These are phyloP conservation scores for Neosilurus hyrtlii DNA, from an alignment of 2,797 vertebrate species.

Conservation along the genomic window DNA sequence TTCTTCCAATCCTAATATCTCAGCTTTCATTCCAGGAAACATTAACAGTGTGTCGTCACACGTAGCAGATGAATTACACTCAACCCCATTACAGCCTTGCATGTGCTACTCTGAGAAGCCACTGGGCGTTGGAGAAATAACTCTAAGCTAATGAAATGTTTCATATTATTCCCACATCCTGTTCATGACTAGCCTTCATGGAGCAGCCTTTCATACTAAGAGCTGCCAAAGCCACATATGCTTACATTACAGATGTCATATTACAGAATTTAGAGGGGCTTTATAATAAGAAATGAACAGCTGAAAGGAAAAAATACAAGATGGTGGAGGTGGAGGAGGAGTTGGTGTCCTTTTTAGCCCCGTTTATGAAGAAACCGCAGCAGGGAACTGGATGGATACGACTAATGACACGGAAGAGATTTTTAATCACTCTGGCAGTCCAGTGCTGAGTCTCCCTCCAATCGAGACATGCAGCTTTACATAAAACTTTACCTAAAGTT, in stretches of 20 bases:
- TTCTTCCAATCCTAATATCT: background rate
- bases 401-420: constrained; percentile 24
- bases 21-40: background rate
- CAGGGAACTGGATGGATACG: background rate
- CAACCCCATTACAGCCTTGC: background rate
- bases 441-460: background rate
- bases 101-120: constrained; percentile 21
- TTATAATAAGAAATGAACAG: constrained; percentile 12
- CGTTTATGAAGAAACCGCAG: background rate
- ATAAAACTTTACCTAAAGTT: constrained; percentile 11
- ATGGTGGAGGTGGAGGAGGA: background rate
- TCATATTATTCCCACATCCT: constrained; percentile 16
- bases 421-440: constrained; percentile 18
- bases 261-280: background rate
- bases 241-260: constrained; percentile 5
- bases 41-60: constrained; percentile 4
- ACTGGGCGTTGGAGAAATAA: background rate
- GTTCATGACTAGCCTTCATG: constrained; percentile 23
- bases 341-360: background rate
- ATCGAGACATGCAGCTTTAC: background rate
- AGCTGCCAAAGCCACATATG: constrained; percentile 13
- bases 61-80: constrained; percentile 14
- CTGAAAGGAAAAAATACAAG: background rate
- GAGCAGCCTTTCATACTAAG: constrained; percentile 9
- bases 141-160: constrained; percentile 16